These are phyloP conservation scores for Stylophora pistillata DNA, from an alignment of 64 coral and sea anemone species.

Conservation along the genomic window DNA sequence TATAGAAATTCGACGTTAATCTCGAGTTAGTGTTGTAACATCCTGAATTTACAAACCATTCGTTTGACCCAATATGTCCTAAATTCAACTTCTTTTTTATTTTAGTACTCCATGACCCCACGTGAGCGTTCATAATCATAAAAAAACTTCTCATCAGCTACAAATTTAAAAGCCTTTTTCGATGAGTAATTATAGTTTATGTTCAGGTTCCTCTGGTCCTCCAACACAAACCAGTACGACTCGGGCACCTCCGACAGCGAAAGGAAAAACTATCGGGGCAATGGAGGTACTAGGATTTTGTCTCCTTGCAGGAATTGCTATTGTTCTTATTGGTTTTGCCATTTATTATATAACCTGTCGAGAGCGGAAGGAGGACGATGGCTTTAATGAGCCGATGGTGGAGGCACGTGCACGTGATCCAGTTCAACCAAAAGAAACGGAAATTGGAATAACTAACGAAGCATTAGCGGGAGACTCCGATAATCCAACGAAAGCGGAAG, in stretches of 20 bases:
- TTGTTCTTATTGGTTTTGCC: background rate
- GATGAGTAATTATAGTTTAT: too few species aligned
- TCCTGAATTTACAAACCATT: too few species aligned
- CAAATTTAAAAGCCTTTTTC: too few species aligned
- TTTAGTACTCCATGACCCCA: too few species aligned
- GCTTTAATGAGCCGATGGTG: background rate
- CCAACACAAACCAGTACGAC: too few species aligned
- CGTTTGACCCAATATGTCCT: too few species aligned
- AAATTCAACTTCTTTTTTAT: too few species aligned
- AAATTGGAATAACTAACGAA: slow-evolving; percentile 12
- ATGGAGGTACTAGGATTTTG: slow-evolving; percentile 23
- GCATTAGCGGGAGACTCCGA: background rate
- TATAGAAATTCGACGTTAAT: too few species aligned
- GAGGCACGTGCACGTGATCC: background rate
- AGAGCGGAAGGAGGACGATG: background rate
- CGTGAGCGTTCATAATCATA: too few species aligned
- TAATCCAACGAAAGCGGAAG: background rate
- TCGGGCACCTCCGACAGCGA: background rate
- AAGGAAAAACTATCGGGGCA: background rate
- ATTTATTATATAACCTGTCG: slow-evolving; percentile 11
- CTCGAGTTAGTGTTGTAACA: too few species aligned
- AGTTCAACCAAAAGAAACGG: background rate
- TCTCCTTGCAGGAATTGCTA: background rate
- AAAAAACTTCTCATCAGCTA: too few species aligned
- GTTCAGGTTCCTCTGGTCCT: too few species aligned